Evolutionary conservation across 2,797 vertebrate species (phyloP).

Genomic region (Parotocinclus haroldoi): DNA sequence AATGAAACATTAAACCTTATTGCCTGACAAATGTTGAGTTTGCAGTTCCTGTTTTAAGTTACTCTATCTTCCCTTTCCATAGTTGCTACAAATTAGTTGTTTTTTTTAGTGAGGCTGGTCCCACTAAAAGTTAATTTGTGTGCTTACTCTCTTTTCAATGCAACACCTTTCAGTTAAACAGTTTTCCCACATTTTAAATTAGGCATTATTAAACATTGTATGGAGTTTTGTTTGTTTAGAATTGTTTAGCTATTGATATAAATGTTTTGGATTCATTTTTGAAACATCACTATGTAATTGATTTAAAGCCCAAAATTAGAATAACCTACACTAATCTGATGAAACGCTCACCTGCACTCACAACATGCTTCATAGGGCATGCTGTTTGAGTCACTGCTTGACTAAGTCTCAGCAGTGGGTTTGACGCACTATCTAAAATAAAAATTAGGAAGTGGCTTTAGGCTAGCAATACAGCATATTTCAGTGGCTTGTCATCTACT

Average conservation of each 20-base stretch:
- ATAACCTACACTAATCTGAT: too few species aligned
- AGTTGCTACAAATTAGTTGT: neutral
- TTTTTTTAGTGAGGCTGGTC: neutral
- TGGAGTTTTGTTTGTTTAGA: too few species aligned
- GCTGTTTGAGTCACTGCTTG: neutral
- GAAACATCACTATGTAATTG: too few species aligned
- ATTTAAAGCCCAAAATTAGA: too few species aligned
- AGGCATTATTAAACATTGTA: too few species aligned
- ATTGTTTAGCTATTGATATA: too few species aligned
- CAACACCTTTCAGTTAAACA: too few species aligned
- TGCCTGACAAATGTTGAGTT: slow-evolving; percentile 3
- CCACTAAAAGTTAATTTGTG: too few species aligned
- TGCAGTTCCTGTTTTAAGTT: slow-evolving; percentile 23
- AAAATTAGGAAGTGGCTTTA: slow-evolving; percentile 45
- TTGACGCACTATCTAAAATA: slow-evolving; percentile 34
- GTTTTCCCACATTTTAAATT: too few species aligned
- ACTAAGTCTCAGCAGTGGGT: slow-evolving; percentile 2
- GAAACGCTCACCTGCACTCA: neutral
- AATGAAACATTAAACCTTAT: neutral
- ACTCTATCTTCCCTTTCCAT: slow-evolving; percentile 2
- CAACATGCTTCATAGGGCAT: neutral
- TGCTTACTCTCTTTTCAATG: too few species aligned
- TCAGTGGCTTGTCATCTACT: slow-evolving; percentile 8
- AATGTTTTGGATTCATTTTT: too few species aligned
- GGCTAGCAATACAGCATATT: slow-evolving; percentile 24